A percentile compares a stretch with the other conserved stretches of the same genome.
Conservation (phyloP, 2,797 vertebrate genomes). For the Melanotaenia trifasciata region DNA sequence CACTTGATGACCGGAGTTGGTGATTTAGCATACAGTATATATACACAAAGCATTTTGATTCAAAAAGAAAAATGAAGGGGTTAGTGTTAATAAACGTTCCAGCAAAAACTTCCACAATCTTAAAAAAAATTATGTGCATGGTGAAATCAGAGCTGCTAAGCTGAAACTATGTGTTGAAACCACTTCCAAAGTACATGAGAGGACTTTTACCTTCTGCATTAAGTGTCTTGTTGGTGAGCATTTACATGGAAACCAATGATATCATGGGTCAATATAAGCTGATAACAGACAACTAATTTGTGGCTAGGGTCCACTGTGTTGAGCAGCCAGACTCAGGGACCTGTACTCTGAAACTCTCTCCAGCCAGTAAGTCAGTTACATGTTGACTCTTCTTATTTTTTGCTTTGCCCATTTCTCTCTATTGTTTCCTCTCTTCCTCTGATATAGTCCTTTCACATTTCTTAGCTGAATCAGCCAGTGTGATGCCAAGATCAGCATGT, state of each 20-base stretch:
- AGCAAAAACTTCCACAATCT: not conserved
- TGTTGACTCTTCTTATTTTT: no score
- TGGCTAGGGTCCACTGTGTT: not conserved
- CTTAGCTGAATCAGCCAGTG: no score
- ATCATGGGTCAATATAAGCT: not conserved
- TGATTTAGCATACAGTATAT: no score
- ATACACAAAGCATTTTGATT: not conserved
- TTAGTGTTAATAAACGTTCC: not conserved
- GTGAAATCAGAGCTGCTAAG: not conserved
- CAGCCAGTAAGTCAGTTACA: no score
- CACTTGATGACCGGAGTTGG: no score
- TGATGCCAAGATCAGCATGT: no score
- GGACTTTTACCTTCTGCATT: not conserved
- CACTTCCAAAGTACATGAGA: not conserved
- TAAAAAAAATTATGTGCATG: not conserved
- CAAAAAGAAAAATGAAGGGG: not conserved
- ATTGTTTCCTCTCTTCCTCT: no score
- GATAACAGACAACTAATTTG: not conserved
- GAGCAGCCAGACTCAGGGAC: no score
- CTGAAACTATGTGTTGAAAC: not conserved
- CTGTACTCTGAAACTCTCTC: no score
- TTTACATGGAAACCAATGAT: not conserved
- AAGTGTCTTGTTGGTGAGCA: not conserved
- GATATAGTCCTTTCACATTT: no score
- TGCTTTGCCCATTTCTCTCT: no score